Base-by-base conservation (phyloP, 1,140 invertebrate genomes). In the Chrysopa pallens region DNA sequence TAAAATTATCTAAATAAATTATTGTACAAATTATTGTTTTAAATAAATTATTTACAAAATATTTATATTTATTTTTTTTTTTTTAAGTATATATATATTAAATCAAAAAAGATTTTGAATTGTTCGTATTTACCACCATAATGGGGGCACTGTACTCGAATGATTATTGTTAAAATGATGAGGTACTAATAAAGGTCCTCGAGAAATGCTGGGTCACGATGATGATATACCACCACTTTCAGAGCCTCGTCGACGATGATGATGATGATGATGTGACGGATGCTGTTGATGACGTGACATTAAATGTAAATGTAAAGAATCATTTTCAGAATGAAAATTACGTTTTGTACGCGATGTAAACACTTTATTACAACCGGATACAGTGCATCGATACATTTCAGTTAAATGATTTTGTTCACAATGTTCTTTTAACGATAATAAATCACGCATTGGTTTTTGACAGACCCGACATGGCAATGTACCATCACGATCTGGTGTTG, bases 371-470 rank as follows among this genome's bases (percentile, higher is more conserved):
- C 84, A 86, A 35, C 80, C 80, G 43, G 75, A 70, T 29, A 83
- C 73, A 14, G 78, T 81, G 64, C 83, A 86, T 55, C 76, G 73
- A 61, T 78, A 80, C 76, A 84, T 76, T 58, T 83, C 79, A 6
- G 73, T 60, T 39, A 78, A 53, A 55, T 89, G 84, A 31, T 68
- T 54, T 35, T 65, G 67, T 51, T 76, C 72, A 59, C 69, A 74
- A 65, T 84, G 80, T 47, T 76, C 67, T 52, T 78, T 78, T 39
- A 82, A 60, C 12, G 67, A 64, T 3, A 63, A 51, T 13, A 70
- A 61, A 49, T 76, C 74, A 36, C 65, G 63, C 52, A 79, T 74
- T 39, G 63, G 58, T 42, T 71, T 69, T 48, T 69, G 63, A 52
- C 79, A 82, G 45, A 78, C 70, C 40, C 73, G 66, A 54, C 78